Evolutionary conservation across 2,888 invertebrate genomes (phyloP).

Genomic region (Gastrophysa polygoni): DNA sequence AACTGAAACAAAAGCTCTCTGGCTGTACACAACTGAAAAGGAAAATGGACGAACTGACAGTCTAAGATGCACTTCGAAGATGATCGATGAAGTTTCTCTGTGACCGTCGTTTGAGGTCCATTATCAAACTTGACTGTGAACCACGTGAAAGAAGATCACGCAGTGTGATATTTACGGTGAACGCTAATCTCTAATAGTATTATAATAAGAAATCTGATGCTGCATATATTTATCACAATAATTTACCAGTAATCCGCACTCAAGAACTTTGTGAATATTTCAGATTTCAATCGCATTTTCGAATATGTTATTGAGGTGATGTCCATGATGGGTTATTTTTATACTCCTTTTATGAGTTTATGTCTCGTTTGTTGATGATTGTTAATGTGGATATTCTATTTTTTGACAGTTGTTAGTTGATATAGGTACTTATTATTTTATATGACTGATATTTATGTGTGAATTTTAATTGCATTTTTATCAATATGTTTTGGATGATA

Average conservation of each 20-base stretch:
- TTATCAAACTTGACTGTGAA: constrained; percentile 34
- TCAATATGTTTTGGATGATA: constrained; percentile 23
- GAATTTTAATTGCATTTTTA: constrained; percentile 38
- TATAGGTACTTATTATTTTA: constrained; percentile 11
- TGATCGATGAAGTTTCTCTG: neutral
- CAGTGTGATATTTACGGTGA: constrained; percentile 36
- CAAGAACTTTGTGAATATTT: constrained; percentile 11
- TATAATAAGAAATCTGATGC: constrained; percentile 19
- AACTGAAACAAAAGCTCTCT: constrained; percentile 46
- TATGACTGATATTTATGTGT: constrained; percentile 22
- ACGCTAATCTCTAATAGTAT: constrained; percentile 32
- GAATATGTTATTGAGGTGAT: constrained; percentile 11
- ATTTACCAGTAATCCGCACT: constrained; percentile 22
- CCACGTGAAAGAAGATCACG: constrained; percentile 31
- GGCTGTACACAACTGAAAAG: constrained; percentile 46
- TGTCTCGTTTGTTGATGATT: constrained; percentile 24
- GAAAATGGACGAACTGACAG: constrained; percentile 43
- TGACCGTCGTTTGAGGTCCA: constrained; percentile 5
- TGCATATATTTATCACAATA: constrained; percentile 12
- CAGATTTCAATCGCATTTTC: constrained; percentile 3
- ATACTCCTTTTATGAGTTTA: constrained; percentile 17
- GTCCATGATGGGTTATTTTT: constrained; percentile 18
- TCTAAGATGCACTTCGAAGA: constrained; percentile 11
- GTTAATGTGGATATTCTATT: constrained; percentile 16
- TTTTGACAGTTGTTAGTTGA: constrained; percentile 1